These are phyloP conservation scores for Phasia obesa DNA, from an alignment of 2,888 invertebrate species.

Conservation along the genomic window DNA sequence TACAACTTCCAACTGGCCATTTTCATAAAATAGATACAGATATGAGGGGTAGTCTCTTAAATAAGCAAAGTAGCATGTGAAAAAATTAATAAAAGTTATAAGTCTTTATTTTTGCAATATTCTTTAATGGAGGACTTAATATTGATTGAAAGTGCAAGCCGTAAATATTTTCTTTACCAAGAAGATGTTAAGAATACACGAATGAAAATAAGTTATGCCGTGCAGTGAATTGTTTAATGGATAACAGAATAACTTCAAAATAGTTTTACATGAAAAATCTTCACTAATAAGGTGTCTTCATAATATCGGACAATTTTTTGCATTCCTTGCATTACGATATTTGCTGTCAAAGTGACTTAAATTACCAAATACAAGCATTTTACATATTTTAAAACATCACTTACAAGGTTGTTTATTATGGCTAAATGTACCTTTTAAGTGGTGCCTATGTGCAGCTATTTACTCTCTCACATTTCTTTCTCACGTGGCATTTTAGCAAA, in stretches of 20 bases:
- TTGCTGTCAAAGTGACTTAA: too few species aligned
- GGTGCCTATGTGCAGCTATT: conserved; percentile 9
- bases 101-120: conserved; percentile 63
- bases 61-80: not conserved
- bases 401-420: conserved; percentile 1
- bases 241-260: too few species aligned
- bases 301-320: too few species aligned
- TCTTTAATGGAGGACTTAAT: too few species aligned
- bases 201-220: too few species aligned
- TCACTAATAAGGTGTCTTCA: too few species aligned
- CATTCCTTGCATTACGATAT: too few species aligned
- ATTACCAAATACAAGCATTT: too few species aligned
- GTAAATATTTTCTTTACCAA: conserved; percentile 8
- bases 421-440: conserved; percentile 17
- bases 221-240: too few species aligned
- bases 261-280: too few species aligned
- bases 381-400: not conserved
- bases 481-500: not conserved
- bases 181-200: too few species aligned
- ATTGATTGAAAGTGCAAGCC: conserved; percentile 56
- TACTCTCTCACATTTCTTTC: conserved; percentile 45
- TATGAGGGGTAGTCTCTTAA: not conserved
- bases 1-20: conserved; percentile 25
- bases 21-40: not conserved
- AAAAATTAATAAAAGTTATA: conserved; percentile 45